Base-by-base conservation (phyloP, 2,797 vertebrate genomes). In the Luscinia luscinia region DNA sequence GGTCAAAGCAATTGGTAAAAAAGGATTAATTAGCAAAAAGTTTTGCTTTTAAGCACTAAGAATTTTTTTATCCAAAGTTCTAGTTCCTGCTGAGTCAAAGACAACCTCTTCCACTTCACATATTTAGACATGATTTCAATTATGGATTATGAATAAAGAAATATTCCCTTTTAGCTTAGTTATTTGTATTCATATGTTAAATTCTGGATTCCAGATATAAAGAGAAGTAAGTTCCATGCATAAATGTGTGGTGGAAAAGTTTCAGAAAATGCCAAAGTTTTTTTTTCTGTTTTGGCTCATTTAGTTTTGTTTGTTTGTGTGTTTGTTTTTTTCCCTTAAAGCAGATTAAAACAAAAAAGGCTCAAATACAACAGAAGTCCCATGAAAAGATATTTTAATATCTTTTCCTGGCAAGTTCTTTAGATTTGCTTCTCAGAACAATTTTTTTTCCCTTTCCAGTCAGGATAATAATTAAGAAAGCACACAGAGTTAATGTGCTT, bases 381-480 rank as follows among this genome's bases (percentile, higher is more conserved):
- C 26, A 32, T 32, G 2, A 52, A 63, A 78, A 67, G 8, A 48
- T 9, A 24, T 68, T 91, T 64, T 11, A n/a, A 5, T 76, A 75
- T 38, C 0, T 70, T 82, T 75, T 82, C 27, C 46, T 86, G 46
- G 30, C 23, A 86, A 58, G 7, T 76, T 81, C 28, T 51, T 80
- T 63, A 55, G 6, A 43, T 76, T 77, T 86, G 34, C 15, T 59
- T 46, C 30, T 86, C 49, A 75, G 67, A 81, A 95, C 6, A 86
- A n/a, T 14, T 61, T 84, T 81, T 81, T 78, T 87, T 69, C 38
- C 68, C 8, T 83, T 87, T 89, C 24, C 24, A 81, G 54, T 49
- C 49, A 89, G 54, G 28, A 58, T 63, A 93, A 77, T 74, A 94
- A 92, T 89, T 92, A 94, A 92, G 49, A 84, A 90, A 86, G 23